A percentile compares a stretch with the other conserved stretches of the same genome.
Conservation (phyloP, 2,113 vertebrate genomes). For the Mormoops blainvillei region DNA sequence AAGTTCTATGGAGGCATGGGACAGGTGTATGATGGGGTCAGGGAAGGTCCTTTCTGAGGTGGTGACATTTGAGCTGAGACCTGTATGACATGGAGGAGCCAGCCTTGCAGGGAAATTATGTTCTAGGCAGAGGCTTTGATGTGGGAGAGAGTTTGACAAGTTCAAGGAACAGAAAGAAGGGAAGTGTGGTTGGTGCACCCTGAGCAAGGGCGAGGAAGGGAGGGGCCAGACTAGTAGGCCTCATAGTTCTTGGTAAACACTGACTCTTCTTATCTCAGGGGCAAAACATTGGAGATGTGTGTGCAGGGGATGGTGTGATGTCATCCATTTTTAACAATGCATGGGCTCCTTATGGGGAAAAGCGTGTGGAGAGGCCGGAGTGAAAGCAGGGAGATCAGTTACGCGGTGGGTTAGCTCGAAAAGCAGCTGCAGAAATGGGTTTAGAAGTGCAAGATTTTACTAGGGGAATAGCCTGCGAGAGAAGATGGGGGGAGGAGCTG, state of each 20-base stretch:
- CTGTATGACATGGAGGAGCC: rapidly evolving
- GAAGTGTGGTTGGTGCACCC: neutral
- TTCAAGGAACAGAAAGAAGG: neutral
- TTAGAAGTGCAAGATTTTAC: neutral
- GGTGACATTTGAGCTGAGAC: neutral
- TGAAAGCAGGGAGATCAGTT: neutral
- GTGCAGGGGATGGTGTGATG: neutral
- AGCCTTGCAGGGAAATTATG: neutral
- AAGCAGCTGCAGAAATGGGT: neutral
- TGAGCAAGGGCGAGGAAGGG: neutral
- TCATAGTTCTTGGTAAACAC: neutral
- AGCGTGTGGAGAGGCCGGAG: neutral
- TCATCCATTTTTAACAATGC: neutral
- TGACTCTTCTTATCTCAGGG: neutral
- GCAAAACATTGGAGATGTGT: neutral
- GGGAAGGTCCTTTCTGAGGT: neutral
- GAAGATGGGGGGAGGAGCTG: neutral
- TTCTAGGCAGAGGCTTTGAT: neutral
- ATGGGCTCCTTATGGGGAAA: neutral
- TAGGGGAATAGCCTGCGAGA: neutral
- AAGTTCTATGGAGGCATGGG: neutral
- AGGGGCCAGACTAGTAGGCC: neutral
- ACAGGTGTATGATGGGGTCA: neutral
- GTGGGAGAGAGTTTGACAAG: neutral
- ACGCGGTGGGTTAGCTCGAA: neutral